phyloP scores from a whole-genome alignment of 2,797 vertebrate species.

The Pseudotriccus pelzelni region DNA sequence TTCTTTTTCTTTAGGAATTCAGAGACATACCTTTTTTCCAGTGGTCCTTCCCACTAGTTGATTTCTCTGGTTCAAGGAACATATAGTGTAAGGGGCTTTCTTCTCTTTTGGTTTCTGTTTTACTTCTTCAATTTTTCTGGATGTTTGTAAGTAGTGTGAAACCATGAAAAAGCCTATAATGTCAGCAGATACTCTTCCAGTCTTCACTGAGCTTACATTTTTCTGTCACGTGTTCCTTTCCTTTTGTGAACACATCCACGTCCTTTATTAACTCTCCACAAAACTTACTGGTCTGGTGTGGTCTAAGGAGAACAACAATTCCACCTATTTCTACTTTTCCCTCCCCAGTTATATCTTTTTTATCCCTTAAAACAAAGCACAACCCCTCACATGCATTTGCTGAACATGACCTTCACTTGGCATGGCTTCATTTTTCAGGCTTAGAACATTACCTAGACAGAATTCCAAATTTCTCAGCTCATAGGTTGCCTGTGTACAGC shows the following conservation, averaged over 20 bases:
- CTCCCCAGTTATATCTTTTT: rapidly evolving
- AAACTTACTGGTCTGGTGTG: background rate
- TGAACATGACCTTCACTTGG: background rate
- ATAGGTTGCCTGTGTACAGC: background rate
- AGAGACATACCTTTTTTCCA: background rate
- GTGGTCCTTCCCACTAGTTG: background rate
- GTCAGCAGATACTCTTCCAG: background rate
- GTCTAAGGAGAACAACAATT: background rate
- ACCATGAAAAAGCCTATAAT: background rate
- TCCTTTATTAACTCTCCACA: background rate
- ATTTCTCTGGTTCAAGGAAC: background rate
- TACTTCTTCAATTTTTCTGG: background rate
- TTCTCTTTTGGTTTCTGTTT: background rate
- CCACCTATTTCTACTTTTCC: background rate
- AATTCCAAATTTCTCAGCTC: background rate
- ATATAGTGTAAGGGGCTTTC: background rate
- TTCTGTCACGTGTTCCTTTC: background rate
- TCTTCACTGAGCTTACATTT: background rate
- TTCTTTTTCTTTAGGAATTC: background rate
- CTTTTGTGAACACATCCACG: background rate
- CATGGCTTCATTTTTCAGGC: background rate
- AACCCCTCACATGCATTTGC: background rate
- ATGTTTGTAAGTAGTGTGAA: background rate
- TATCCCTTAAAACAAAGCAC: background rate
- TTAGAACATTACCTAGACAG: background rate